phyloP scores from a whole-genome alignment of 2,797 vertebrate species.

The Tadarida brasiliensis region DNA sequence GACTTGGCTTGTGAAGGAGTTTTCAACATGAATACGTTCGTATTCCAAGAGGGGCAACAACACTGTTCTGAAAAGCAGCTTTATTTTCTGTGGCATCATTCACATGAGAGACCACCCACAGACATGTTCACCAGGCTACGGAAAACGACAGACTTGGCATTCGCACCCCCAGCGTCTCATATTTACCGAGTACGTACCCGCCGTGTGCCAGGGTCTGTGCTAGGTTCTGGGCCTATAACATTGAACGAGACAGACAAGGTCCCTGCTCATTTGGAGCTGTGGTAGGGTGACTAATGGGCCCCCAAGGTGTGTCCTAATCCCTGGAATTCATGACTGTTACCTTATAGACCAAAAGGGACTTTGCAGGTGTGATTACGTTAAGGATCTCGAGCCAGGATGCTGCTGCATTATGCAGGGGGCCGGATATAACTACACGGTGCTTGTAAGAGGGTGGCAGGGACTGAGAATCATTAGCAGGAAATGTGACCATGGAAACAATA shows the following conservation, averaged over 20 bases:
- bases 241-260: background rate
- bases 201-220: background rate
- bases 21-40: conserved; percentile 45
- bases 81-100: background rate
- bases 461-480: background rate
- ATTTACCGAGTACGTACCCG: background rate
- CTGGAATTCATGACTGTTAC: background rate
- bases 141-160: background rate
- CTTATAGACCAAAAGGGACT: background rate
- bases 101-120: background rate
- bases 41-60: background rate
- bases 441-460: background rate
- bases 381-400: background rate
- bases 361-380: background rate
- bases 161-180: background rate
- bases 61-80: conserved; percentile 35
- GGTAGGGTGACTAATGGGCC: background rate
- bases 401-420: background rate
- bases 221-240: background rate
- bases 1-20: conserved; percentile 5
- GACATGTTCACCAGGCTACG: background rate
- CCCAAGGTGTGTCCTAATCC: background rate
- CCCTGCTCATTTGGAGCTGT: background rate
- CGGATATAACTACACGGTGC: background rate
- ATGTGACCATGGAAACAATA: background rate